Conservation (phyloP, 1,140 invertebrate genomes). For the Helicoverpa zea region DNA sequence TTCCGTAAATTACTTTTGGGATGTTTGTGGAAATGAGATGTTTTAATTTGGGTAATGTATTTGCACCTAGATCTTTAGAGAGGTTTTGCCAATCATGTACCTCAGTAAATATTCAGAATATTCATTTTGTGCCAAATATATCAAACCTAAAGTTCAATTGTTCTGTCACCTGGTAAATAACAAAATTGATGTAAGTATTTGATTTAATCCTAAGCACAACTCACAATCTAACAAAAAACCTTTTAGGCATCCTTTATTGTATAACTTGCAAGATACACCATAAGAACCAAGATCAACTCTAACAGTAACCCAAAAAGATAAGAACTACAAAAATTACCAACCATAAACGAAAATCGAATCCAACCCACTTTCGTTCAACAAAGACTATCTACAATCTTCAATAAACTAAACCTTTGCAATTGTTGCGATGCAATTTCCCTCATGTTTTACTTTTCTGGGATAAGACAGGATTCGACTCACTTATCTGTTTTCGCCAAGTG, state of each 20-base stretch:
- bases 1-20: background rate
- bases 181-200: too few relatives aligned
- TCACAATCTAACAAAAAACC: too few relatives aligned
- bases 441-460: conserved; percentile 49
- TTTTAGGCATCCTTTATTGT: too few relatives aligned
- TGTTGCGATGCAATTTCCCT: conserved; percentile 41
- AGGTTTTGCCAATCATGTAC: too few relatives aligned
- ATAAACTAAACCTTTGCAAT: conserved; percentile 30
- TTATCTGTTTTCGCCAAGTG: conserved; percentile 55
- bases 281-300: background rate
- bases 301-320: background rate
- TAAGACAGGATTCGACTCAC: conserved; percentile 48
- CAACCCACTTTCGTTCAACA: background rate
- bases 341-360: conserved; percentile 1
- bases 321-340: conserved; percentile 3
- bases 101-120: too few relatives aligned
- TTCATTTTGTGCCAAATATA: too few relatives aligned
- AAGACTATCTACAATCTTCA: background rate
- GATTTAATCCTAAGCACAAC: too few relatives aligned
- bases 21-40: background rate
- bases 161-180: too few relatives aligned
- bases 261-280: background rate
- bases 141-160: too few relatives aligned
- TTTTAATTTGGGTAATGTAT: background rate
- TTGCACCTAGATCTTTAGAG: too few relatives aligned